Percentiles rank a stretch among this genome's conserved stretches.
Evolutionary conservation across 2,113 vertebrate genomes (phyloP).

Genomic region (Atlantisia rogersi): DNA sequence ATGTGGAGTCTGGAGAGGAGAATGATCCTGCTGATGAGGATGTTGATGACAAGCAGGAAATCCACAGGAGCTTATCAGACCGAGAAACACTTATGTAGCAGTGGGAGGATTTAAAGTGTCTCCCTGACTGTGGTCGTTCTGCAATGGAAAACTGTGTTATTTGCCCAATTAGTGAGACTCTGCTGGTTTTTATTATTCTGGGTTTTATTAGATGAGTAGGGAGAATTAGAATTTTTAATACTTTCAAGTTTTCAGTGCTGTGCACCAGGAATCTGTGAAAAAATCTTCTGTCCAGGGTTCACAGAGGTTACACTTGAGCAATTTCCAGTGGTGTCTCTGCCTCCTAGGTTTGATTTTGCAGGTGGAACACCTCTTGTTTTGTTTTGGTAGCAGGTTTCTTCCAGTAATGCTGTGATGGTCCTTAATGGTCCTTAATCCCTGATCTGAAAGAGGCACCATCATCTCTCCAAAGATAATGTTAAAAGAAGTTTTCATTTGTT

Average conservation of each 20-base stretch:
- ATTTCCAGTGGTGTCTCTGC: neutral
- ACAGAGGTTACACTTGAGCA: neutral
- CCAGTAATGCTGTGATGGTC: neutral
- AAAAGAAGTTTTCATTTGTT: neutral
- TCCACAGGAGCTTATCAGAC: constrained; percentile 71
- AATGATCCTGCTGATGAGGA: constrained; percentile 74
- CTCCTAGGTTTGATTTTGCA: neutral
- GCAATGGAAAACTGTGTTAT: neutral
- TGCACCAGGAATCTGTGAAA: constrained; percentile 20
- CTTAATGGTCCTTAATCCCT: neutral
- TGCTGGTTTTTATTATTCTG: neutral
- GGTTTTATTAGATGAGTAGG: neutral
- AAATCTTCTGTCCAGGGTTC: neutral
- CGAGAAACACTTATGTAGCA: constrained; percentile 75
- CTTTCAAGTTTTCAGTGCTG: constrained; percentile 39
- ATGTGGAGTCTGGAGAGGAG: constrained; percentile 93
- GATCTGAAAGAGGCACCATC: neutral
- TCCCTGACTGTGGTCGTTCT: neutral
- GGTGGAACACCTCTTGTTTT: neutral
- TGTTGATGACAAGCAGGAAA: constrained; percentile 78
- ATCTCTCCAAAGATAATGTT: neutral
- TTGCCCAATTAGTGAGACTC: neutral
- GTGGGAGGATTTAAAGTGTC: neutral
- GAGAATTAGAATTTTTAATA: neutral
- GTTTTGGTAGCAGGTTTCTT: neutral